Conservation (phyloP, 1,140 invertebrate species). For the Drosophila mauritiana region DNA sequence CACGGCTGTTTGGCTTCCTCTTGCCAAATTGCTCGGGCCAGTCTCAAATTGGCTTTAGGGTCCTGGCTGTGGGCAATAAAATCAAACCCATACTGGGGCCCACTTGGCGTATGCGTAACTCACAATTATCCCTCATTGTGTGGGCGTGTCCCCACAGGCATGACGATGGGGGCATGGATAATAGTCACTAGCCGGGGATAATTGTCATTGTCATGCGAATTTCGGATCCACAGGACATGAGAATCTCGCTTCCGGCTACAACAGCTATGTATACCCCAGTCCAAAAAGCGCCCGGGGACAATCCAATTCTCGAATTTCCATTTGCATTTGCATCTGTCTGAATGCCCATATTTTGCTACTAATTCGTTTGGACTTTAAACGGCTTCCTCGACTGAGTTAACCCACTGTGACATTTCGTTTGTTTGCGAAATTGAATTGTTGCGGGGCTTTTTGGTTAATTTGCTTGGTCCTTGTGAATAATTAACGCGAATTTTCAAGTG, state of each 20-base stretch:
- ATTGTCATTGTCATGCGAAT: slow-evolving; percentile 72
- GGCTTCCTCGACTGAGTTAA: slow-evolving; percentile 25
- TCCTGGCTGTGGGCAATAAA: slow-evolving; percentile 57
- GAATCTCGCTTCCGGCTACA: slow-evolving; percentile 27
- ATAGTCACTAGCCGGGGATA: slow-evolving; percentile 53
- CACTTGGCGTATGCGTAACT: slow-evolving; percentile 78
- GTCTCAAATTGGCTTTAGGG: slow-evolving; percentile 65
- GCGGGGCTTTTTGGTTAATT: slow-evolving; percentile 9
- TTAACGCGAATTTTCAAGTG: neutral
- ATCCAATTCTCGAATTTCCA: slow-evolving; percentile 45
- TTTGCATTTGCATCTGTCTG: slow-evolving; percentile 26
- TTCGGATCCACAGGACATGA: slow-evolving; percentile 27
- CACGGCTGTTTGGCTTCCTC: slow-evolving; percentile 55
- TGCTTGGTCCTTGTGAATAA: neutral
- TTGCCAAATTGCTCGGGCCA: slow-evolving; percentile 56
- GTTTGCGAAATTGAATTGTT: slow-evolving; percentile 8
- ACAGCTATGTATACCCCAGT: slow-evolving; percentile 3
- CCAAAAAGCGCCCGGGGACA: slow-evolving; percentile 15
- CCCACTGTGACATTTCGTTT: slow-evolving; percentile 21
- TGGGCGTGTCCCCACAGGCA: slow-evolving; percentile 51
- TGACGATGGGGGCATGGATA: slow-evolving; percentile 16
- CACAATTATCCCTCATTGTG: slow-evolving; percentile 75
- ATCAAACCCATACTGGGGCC: slow-evolving; percentile 57
- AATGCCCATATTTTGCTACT: slow-evolving; percentile 32
- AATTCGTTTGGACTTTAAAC: slow-evolving; percentile 37